Percentiles rank a stretch among this genome's conserved stretches.
phyloP scores from a whole-genome alignment of 2,888 invertebrate species.

The Leptopterna dolabrata region DNA sequence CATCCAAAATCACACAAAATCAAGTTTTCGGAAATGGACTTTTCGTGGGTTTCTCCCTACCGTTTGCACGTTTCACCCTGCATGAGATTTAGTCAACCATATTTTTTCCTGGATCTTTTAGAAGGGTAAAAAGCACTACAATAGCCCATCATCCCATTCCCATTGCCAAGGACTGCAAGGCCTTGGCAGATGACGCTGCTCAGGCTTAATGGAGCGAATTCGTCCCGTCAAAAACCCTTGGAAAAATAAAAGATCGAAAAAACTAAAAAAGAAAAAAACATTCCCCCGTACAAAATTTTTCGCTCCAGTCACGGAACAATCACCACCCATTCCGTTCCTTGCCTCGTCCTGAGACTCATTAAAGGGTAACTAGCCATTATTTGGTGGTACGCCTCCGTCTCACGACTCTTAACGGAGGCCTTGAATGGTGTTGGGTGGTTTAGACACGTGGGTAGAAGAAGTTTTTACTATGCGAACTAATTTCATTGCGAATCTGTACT shows the following conservation, averaged over 20 bases:
- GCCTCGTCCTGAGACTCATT: neutral
- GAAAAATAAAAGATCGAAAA: neutral
- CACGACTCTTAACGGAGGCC: neutral
- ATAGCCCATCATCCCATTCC: neutral
- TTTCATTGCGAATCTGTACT: too few relatives aligned
- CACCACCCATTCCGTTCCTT: neutral
- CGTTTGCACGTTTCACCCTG: too few relatives aligned
- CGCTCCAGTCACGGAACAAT: conserved; percentile 21
- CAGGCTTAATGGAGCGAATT: conserved; percentile 13
- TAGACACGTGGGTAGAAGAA: neutral
- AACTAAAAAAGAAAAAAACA: neutral
- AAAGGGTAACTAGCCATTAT: conserved; percentile 11
- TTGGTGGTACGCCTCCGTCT: neutral
- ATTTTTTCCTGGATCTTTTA: too few relatives aligned
- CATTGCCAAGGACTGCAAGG: conserved; percentile 6
- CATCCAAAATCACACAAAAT: too few relatives aligned
- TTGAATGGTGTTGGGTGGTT: neutral
- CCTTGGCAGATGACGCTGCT: neutral
- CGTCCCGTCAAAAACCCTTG: neutral
- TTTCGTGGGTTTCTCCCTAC: too few relatives aligned
- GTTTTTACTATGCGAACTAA: too few relatives aligned
- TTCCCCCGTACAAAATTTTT: neutral
- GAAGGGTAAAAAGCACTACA: too few relatives aligned
- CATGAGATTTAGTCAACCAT: too few relatives aligned
- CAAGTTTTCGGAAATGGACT: too few relatives aligned